These are phyloP conservation scores for Nephrocerus scutellatus DNA, from an alignment of 2,888 invertebrate genomes.

Conservation along the genomic window DNA sequence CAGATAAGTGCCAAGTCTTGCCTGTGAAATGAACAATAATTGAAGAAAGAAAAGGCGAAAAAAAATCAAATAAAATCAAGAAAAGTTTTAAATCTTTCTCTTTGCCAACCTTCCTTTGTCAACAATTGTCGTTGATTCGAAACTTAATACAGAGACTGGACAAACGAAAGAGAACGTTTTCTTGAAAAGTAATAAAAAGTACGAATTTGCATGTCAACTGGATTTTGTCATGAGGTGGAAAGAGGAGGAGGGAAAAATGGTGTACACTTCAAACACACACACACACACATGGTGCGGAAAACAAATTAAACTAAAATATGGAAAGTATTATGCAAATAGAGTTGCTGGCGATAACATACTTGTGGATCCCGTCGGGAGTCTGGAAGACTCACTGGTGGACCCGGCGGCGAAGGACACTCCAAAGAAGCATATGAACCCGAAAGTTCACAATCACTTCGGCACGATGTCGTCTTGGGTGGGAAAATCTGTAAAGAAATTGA, in stretches of 20 bases:
- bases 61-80: conserved; percentile 12
- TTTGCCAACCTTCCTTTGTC: too few relatives aligned
- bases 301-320: too few relatives aligned
- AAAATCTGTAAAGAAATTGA: conserved; percentile 27
- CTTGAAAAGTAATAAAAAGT: too few relatives aligned
- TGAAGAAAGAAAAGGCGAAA: conserved; percentile 2
- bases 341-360: conserved; percentile 24
- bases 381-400: conserved; percentile 34
- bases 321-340: too few relatives aligned
- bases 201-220: too few relatives aligned
- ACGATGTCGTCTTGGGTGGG: conserved; percentile 32
- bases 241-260: too few relatives aligned
- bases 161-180: too few relatives aligned
- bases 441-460: conserved; percentile 34
- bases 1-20: conserved; percentile 45
- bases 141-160: too few relatives aligned
- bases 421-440: conserved; percentile 37
- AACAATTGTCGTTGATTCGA: too few relatives aligned
- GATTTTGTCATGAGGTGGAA: too few relatives aligned
- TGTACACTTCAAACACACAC: too few relatives aligned
- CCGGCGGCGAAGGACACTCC: conserved; percentile 38
- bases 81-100: conserved; percentile 2
- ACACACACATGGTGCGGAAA: too few relatives aligned
- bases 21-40: conserved; percentile 20
- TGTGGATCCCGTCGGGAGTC: conserved; percentile 36